Conservation (phyloP, 1,140 invertebrate species). For the Caerostris darwini region DNA sequence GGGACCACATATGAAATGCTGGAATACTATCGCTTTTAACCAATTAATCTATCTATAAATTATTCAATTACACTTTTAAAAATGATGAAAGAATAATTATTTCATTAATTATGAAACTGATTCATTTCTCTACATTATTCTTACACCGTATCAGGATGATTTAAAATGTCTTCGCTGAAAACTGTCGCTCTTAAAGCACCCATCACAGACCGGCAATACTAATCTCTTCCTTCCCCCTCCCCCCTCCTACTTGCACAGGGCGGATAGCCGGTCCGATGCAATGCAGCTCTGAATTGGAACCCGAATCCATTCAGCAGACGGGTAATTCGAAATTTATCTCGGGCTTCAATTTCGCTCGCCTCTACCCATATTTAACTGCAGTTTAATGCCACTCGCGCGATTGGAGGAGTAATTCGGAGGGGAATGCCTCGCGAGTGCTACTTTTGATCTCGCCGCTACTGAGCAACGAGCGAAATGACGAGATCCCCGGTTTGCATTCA, state of each 20-base stretch:
- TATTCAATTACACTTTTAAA: too few relatives aligned
- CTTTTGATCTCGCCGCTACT: not conserved
- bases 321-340: conserved; percentile 38
- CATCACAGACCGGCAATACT: too few relatives aligned
- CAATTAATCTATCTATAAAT: too few relatives aligned
- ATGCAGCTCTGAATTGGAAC: conserved; percentile 15
- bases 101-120: too few relatives aligned
- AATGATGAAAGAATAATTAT: too few relatives aligned
- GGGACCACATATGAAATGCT: too few relatives aligned
- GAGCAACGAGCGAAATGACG: not conserved
- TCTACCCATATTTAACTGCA: not conserved
- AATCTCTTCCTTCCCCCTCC: too few relatives aligned
- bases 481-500: not conserved
- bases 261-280: not conserved
- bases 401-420: not conserved
- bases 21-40: too few relatives aligned
- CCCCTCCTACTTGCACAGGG: not conserved
- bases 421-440: not conserved
- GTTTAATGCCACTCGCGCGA: not conserved
- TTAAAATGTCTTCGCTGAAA: too few relatives aligned
- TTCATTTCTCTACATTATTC: too few relatives aligned
- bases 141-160: too few relatives aligned
- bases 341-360: conserved; percentile 28
- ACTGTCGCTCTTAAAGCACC: too few relatives aligned
- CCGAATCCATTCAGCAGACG: conserved; percentile 9